Conservation (phyloP, 2,888 invertebrate species). For the Polyommatus iphigenia region DNA sequence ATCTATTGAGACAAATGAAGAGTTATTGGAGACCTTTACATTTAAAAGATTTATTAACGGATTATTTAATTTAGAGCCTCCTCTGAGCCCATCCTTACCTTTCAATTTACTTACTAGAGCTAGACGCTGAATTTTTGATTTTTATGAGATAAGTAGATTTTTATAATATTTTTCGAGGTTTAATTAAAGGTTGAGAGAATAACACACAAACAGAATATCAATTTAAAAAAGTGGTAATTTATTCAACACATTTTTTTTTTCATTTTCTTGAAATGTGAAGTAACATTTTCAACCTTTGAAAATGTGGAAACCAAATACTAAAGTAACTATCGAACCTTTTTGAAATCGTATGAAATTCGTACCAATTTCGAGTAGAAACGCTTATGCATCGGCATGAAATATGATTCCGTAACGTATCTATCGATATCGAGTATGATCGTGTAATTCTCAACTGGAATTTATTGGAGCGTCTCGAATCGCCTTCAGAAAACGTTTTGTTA, state of each 20-base stretch:
- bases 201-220: neutral
- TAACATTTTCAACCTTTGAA: too few relatives aligned
- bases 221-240: too few relatives aligned
- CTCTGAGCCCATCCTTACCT: neutral
- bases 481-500: slow-evolving; percentile 42
- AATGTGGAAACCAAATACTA: neutral
- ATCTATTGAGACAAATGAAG: neutral
- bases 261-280: too few relatives aligned
- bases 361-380: neutral
- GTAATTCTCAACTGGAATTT: slow-evolving; percentile 22
- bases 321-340: neutral
- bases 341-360: neutral
- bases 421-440: neutral
- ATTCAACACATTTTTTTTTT: too few relatives aligned
- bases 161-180: neutral
- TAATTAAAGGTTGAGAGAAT: neutral
- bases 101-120: neutral
- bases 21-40: too few relatives aligned
- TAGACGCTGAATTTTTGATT: neutral
- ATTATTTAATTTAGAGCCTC: too few relatives aligned
- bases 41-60: too few relatives aligned
- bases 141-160: neutral
- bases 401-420: neutral
- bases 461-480: slow-evolving; percentile 19
- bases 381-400: slow-evolving; percentile 11